These are phyloP conservation scores for Aspidiotus rigidus DNA, from an alignment of 2,888 invertebrate genomes.

Conservation along the genomic window DNA sequence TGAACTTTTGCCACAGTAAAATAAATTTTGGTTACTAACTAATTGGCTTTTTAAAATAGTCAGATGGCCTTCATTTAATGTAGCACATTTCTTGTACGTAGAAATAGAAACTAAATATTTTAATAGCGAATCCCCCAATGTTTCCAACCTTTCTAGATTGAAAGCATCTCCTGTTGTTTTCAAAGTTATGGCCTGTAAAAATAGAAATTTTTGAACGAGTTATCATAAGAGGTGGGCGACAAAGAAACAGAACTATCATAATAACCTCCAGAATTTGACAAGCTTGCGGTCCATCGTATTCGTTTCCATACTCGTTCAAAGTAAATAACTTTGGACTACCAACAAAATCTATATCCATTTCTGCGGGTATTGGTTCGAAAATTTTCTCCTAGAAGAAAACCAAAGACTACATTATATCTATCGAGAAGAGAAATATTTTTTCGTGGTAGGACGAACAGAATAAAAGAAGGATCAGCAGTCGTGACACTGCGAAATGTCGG, in stretches of 20 bases:
- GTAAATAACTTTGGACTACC: background rate
- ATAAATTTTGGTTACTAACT: conserved; percentile 78
- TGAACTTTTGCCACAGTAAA: conserved; percentile 53
- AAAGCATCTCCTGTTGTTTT: conserved; percentile 64
- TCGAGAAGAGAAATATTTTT: too few species aligned
- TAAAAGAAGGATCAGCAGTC: too few species aligned
- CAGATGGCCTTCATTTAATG: conserved; percentile 66
- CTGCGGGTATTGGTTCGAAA: too few species aligned
- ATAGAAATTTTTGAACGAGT: background rate
- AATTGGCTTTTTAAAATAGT: conserved; percentile 61
- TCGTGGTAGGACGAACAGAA: too few species aligned
- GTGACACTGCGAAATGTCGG: too few species aligned
- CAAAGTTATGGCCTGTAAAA: conserved; percentile 57
- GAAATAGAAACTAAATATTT: conserved; percentile 69
- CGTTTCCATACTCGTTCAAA: background rate
- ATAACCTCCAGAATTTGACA: background rate
- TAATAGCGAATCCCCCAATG: conserved; percentile 79
- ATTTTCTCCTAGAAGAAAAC: too few species aligned
- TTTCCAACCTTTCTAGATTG: conserved; percentile 72
- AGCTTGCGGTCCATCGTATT: background rate
- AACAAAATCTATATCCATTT: background rate
- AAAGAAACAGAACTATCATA: too few species aligned
- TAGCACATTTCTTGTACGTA: conserved; percentile 59
- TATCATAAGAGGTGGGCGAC: background rate
- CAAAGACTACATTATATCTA: too few species aligned